Evolutionary conservation across 2,888 invertebrate species (phyloP), one percentile per base, ranked within the genome.

Genomic region (Parapristionchus giblindavisi): DNA sequence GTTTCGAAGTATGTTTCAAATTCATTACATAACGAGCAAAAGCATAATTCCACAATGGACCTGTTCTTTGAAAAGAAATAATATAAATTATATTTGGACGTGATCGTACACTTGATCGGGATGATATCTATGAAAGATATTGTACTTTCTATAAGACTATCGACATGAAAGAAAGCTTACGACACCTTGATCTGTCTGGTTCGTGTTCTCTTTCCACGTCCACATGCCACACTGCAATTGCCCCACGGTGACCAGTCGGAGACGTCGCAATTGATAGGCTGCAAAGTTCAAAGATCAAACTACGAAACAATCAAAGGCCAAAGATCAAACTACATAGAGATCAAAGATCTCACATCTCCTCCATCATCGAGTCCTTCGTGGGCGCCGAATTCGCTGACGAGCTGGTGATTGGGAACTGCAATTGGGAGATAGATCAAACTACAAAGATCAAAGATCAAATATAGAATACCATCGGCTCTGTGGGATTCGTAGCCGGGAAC

Each of bases 141-240:
- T n/a, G n/a, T n/a, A n/a, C n/a, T n/a, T n/a, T n/a, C n/a, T n/a
- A n/a, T n/a, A n/a, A n/a, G n/a, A n/a, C n/a, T n/a, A n/a, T n/a
- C n/a, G n/a, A n/a, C n/a, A n/a, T n/a, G n/a, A n/a, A n/a, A n/a
- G n/a, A n/a, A n/a, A n/a, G n/a, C n/a, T n/a, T n/a, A n/a, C n/a
- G n/a, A 21, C 34, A 85, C 85, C 77, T 86, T 80, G 38, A 88
- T 83, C 21, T 79, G 77, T 40, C 87, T 73, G 4, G 81, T 85
- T 40, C 88, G 77, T 34, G 80, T 80, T 36, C 85, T 82, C 72
- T 85, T 84, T 63, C 96, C 96, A 90, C 93, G 93, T 77, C 95
- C 96, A 89, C 96, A 96, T 38, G 92, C 91, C 61, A 93, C 94
- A 1, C 94, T 89, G 88, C 95, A 96, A 24, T 91, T 90, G 51